phyloP scores from a whole-genome alignment of 2,113 vertebrate species.

The Hydropotes inermis region DNA sequence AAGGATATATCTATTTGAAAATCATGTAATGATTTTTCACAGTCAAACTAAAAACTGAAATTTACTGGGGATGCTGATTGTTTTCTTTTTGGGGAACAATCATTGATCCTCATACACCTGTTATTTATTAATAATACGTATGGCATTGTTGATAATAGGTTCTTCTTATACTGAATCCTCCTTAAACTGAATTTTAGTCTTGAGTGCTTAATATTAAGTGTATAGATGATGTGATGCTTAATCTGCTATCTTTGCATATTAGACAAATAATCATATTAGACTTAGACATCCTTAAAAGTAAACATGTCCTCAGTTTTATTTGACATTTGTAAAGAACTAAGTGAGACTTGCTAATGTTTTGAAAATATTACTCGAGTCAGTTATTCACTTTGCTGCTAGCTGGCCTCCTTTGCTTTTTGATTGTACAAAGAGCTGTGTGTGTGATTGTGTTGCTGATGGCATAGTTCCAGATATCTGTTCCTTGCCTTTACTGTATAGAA shows the following conservation, averaged over 20 bases:
- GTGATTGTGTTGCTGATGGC: not conserved
- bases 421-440: not conserved
- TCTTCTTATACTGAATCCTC: conserved; percentile 8
- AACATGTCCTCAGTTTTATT: conserved; percentile 2
- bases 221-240: not conserved
- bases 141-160: conserved; percentile 7
- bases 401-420: conserved; percentile 1
- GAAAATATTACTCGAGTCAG: not conserved
- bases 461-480: not conserved
- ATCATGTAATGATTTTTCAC: not conserved
- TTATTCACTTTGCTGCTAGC: not conserved
- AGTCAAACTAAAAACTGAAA: conserved; percentile 9
- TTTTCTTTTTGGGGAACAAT: not conserved
- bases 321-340: conserved; percentile 7
- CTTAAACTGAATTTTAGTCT: conserved; percentile 39
- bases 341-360: not conserved
- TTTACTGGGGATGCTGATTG: conserved; percentile 6
- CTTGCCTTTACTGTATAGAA: not conserved
- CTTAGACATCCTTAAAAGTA: not conserved
- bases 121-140: not conserved
- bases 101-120: not conserved
- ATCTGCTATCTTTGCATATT: not conserved
- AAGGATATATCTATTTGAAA: not conserved
- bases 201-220: not conserved
- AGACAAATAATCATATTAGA: too few species aligned